Evolutionary conservation across 2,888 invertebrate genomes (phyloP).

Genomic region (Erannis defoliaria): DNA sequence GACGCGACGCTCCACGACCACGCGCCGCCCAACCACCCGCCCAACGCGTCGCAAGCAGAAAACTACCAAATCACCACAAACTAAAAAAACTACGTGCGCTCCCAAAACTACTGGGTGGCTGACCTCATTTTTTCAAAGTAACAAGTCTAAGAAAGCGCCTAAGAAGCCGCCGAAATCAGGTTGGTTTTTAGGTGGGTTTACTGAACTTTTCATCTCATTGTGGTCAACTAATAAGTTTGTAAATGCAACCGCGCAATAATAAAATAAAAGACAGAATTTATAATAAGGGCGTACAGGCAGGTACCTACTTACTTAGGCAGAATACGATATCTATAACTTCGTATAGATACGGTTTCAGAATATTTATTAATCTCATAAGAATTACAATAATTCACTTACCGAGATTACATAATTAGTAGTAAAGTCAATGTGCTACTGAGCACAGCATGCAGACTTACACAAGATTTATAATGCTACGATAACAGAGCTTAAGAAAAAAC

Average conservation of each 20-base stretch:
- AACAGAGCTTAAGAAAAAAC: no score
- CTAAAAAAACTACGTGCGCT: conserved; percentile 65
- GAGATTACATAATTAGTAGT: no score
- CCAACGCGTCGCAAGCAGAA: conserved; percentile 53
- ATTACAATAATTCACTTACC: no score
- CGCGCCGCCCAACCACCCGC: conserved; percentile 52
- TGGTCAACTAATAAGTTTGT: background rate
- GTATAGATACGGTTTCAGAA: no score
- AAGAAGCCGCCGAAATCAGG: conserved; percentile 70
- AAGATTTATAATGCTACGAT: no score
- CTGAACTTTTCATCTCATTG: conserved; percentile 22
- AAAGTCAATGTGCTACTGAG: no score
- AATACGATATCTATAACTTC: no score
- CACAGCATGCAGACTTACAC: no score
- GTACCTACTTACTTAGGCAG: no score
- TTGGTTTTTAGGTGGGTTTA: conserved; percentile 75
- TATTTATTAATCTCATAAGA: no score
- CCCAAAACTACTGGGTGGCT: conserved; percentile 70
- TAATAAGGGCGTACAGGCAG: background rate
- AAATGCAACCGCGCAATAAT: background rate
- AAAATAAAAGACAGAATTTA: no score
- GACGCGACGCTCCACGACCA: conserved; percentile 49
- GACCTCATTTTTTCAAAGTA: conserved; percentile 68
- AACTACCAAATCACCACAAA: conserved; percentile 61
- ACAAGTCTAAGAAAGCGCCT: conserved; percentile 61